Conservation (phyloP, 1,140 invertebrate genomes). For the Cotesia chilonis region DNA sequence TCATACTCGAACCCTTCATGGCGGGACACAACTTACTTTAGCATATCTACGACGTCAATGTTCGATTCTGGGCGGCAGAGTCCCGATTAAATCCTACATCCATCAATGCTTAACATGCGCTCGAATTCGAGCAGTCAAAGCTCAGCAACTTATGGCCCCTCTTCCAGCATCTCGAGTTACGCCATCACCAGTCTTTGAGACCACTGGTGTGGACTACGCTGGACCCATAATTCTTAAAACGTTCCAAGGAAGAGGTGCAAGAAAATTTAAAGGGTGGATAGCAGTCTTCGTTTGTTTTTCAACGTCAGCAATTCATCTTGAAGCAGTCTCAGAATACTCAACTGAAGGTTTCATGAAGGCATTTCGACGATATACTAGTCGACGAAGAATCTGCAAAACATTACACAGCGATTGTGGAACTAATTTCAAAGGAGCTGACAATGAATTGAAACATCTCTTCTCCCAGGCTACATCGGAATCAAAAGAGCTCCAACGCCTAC, state of each 20-base stretch:
- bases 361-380: background rate
- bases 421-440: constrained; percentile 10
- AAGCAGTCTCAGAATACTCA: constrained; percentile 43
- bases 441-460: background rate
- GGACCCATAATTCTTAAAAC: constrained; percentile 49
- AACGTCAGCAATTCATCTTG: constrained; percentile 42
- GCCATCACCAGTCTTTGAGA: constrained; percentile 40
- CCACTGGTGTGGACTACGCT: constrained; percentile 48
- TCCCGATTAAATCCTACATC: background rate
- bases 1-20: constrained; percentile 33
- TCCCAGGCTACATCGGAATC: no score
- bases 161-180: constrained; percentile 46
- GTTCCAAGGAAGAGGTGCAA: constrained; percentile 31
- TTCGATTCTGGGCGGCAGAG: constrained; percentile 46
- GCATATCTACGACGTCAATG: constrained; percentile 9
- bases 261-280: constrained; percentile 44
- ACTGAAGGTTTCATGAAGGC: constrained; percentile 14
- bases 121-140: background rate
- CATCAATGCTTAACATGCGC: no score
- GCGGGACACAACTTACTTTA: no score
- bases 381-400: background rate
- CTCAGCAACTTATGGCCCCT: constrained; percentile 51
- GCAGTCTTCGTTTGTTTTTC: constrained; percentile 44
- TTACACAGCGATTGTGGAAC: constrained; percentile 12
- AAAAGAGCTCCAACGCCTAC: no score